A percentile compares a stretch with the other conserved stretches of the same genome.
These are phyloP conservation scores for Falco berigora DNA, from an alignment of 2,797 vertebrate genomes.

Conservation along the genomic window DNA sequence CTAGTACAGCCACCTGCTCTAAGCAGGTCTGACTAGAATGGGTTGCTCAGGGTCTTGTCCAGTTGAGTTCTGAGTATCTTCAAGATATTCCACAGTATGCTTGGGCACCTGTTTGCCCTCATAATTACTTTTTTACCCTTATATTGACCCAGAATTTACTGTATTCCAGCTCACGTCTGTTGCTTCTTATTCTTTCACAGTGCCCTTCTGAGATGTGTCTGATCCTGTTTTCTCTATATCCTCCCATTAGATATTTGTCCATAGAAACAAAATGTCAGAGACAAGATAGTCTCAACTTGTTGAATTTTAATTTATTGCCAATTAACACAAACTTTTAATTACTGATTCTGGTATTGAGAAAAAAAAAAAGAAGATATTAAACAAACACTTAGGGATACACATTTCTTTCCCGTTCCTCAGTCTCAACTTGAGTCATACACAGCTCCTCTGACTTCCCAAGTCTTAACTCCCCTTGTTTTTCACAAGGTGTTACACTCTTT, in stretches of 20 bases:
- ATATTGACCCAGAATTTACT: background rate
- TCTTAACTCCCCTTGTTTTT: background rate
- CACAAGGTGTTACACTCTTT: background rate
- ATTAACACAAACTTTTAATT: background rate
- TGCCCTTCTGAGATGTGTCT: background rate
- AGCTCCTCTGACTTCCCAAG: background rate
- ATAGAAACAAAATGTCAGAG: background rate
- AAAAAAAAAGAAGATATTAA: background rate
- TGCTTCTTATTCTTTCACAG: background rate
- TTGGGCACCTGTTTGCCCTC: background rate
- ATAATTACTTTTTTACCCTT: background rate
- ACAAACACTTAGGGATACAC: background rate
- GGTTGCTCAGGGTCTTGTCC: background rate
- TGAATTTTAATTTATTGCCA: background rate
- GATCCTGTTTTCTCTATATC: background rate
- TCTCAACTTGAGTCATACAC: background rate
- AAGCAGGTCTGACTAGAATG: background rate
- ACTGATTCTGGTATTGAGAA: background rate
- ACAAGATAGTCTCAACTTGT: background rate
- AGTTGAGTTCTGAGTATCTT: background rate
- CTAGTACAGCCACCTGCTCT: background rate
- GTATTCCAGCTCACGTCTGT: background rate
- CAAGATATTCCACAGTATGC: background rate
- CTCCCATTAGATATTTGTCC: background rate
- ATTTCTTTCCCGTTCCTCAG: background rate